Conservation (phyloP, 2,797 vertebrate genomes). For the Catharus ustulatus region DNA sequence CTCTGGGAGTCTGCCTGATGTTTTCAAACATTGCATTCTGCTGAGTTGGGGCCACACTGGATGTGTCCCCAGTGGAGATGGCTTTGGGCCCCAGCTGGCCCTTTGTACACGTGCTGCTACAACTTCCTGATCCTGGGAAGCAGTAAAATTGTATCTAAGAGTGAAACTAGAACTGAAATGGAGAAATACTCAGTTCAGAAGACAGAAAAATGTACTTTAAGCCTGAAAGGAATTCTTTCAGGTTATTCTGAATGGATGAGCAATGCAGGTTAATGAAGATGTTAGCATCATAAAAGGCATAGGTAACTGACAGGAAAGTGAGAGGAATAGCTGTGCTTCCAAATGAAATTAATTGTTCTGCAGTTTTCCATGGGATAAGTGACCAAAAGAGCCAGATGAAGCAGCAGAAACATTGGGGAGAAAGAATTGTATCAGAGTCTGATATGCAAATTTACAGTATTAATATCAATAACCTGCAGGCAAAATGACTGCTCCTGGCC, state of each 20-base stretch:
- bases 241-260: not conserved
- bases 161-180: not conserved
- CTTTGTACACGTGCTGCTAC: not conserved
- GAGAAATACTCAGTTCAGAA: not conserved
- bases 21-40: slow-evolving; percentile 72
- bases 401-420: not conserved
- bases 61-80: not conserved
- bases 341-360: not conserved
- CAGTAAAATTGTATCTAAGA: not conserved
- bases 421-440: not conserved
- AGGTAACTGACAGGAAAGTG: not conserved
- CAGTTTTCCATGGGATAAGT: not conserved
- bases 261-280: not conserved
- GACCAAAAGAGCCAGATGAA: not conserved
- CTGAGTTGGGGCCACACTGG: slow-evolving; percentile 44
- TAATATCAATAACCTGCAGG: not conserved
- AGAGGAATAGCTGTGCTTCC: not conserved
- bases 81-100: not conserved
- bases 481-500: not conserved
- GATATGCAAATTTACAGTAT: not conserved
- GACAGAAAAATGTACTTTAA: not conserved
- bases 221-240: not conserved
- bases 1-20: slow-evolving; percentile 33
- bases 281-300: not conserved
- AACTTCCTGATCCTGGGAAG: slow-evolving; percentile 50